phyloP scores from a whole-genome alignment of 2,113 vertebrate species.

The Upupa epops region DNA sequence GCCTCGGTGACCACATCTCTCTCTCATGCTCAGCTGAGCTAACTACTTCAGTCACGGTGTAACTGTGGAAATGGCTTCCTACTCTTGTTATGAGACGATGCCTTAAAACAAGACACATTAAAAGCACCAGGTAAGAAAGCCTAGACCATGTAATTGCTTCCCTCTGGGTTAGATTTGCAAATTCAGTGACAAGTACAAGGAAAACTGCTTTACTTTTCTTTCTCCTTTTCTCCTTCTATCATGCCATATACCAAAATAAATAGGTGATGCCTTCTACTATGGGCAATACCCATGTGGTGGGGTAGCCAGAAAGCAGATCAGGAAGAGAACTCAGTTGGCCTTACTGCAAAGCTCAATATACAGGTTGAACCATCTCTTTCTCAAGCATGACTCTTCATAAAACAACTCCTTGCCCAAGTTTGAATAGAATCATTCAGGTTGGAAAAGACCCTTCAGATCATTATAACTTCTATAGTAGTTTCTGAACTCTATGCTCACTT shows the following conservation, averaged over 20 bases:
- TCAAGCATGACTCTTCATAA: background rate
- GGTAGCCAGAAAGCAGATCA: background rate
- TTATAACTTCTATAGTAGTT: background rate
- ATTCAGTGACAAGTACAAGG: background rate
- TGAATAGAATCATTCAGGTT: background rate
- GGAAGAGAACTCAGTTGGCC: background rate
- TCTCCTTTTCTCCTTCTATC: background rate
- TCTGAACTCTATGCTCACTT: background rate
- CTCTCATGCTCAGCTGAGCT: background rate
- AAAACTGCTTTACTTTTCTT: background rate
- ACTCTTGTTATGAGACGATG: background rate
- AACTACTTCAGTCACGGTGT: background rate
- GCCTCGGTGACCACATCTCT: background rate
- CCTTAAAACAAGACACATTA: background rate
- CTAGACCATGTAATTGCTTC: background rate
- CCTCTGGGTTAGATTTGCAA: background rate
- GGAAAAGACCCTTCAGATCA: background rate
- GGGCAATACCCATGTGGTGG: fast-evolving
- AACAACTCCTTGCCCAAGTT: background rate
- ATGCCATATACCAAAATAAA: background rate
- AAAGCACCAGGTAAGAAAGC: background rate
- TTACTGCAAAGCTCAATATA: background rate
- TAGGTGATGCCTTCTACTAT: background rate
- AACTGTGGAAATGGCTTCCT: background rate
- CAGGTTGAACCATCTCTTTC: background rate